Evolutionary conservation across 2,797 vertebrate species (phyloP).

Genomic region (Silurus lanzhouensis): DNA sequence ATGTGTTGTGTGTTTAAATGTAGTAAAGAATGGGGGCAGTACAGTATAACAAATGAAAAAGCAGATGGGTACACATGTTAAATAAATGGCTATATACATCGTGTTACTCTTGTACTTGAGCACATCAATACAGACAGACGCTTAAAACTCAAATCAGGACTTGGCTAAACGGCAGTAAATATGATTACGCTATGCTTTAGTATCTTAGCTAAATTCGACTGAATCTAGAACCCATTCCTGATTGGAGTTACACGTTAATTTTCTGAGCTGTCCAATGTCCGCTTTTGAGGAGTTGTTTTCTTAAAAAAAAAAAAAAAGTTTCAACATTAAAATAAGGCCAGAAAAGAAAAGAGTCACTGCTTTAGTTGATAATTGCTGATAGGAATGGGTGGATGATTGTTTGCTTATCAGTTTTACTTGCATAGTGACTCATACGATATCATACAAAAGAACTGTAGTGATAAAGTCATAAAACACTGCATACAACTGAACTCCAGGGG

Average conservation of each 20-base stretch:
- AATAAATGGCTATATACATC: constrained; percentile 44
- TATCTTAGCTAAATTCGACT: neutral
- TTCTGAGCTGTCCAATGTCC: neutral
- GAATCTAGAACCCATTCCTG: neutral
- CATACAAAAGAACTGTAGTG: neutral
- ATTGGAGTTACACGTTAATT: constrained; percentile 2
- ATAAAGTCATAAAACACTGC: constrained; percentile 5
- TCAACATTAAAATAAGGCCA: neutral
- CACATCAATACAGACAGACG: constrained; percentile 6
- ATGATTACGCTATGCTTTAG: neutral
- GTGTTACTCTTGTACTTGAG: constrained; percentile 33
- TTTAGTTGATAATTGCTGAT: neutral
- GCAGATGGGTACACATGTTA: constrained; percentile 35
- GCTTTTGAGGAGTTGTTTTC: neutral
- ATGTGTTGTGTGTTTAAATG: constrained; percentile 45
- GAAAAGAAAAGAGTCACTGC: neutral
- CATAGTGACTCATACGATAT: neutral
- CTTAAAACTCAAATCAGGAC: neutral
- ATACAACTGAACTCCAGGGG: constrained; percentile 25
- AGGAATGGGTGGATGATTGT: constrained; percentile 3
- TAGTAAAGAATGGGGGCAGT: constrained; percentile 20
- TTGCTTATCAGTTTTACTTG: constrained; percentile 27
- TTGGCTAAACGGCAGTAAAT: neutral
- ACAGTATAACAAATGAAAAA: constrained; percentile 24
- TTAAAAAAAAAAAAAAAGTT: neutral